Conservation (phyloP, 2,888 invertebrate species). For the Heliconius sara region DNA sequence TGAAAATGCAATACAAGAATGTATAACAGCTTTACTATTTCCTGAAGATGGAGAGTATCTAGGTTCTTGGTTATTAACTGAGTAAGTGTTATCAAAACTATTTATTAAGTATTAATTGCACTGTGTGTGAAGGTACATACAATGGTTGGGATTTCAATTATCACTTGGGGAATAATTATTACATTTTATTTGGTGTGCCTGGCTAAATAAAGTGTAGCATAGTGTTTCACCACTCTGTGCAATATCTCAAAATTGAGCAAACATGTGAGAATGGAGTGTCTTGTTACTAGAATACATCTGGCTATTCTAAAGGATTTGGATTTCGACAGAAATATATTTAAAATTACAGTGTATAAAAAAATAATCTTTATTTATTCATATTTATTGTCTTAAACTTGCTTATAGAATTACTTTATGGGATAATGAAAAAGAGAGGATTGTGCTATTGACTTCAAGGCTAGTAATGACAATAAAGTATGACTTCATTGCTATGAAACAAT, state of each 20-base stretch:
- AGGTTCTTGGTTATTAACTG: slow-evolving; percentile 91
- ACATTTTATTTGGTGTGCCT: too few relatives aligned
- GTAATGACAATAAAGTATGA: slow-evolving; percentile 92
- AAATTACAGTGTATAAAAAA: too few relatives aligned
- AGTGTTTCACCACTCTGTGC: too few relatives aligned
- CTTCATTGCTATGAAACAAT: slow-evolving; percentile 90
- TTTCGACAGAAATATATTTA: background rate
- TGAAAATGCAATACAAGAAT: slow-evolving; percentile 88
- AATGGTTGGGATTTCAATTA: too few relatives aligned
- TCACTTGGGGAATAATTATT: too few relatives aligned
- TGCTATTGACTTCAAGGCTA: slow-evolving; percentile 89
- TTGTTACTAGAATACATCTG: background rate
- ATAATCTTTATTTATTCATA: too few relatives aligned
- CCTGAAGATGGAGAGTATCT: slow-evolving; percentile 88
- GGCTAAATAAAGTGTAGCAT: too few relatives aligned
- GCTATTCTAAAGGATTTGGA: background rate
- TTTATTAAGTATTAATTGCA: background rate
- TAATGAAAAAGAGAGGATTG: slow-evolving; percentile 91
- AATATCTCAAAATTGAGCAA: too few relatives aligned
- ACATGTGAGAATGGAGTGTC: too few relatives aligned
- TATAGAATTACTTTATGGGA: slow-evolving; percentile 94
- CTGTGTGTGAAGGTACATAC: background rate
- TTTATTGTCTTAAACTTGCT: background rate
- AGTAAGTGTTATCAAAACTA: slow-evolving; percentile 81
- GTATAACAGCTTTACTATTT: slow-evolving; percentile 86